Evolutionary conservation across 2,888 invertebrate species (phyloP), one percentile per base, ranked within the genome.

Genomic region (Flexamia atlantica): DNA sequence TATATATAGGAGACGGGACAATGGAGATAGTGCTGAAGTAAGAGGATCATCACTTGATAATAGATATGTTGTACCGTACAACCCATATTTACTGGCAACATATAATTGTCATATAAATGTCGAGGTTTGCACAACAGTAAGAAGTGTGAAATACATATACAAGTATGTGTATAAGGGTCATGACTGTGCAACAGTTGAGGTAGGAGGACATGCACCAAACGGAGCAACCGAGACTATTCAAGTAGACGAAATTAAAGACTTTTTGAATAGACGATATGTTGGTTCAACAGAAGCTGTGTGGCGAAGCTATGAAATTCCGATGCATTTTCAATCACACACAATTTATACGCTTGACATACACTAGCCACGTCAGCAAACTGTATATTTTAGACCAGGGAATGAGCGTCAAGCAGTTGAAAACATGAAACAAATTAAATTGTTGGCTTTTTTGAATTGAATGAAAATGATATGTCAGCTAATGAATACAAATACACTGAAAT

Each of bases 91-190:
- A 32, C 72, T 72, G 10, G 40, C 40, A 10, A 72, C 36, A 25
- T 72, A 17, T 36, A 72, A 36, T 14, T 36, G 72, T 40, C 72
- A 72, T 23, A 72, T 72, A 36, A 72, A 72, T 36, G 72, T 72
- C 25, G 40, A 72, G 40, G 40, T 36, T 36, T 72, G 72, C 25
- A 72, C 72, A 0, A 72, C 72, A 12, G 32, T 72, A 23, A 36
- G 28, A 23, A 53, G 20, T 23, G n/a, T 46, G 4, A 53, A 53
- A 53, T 53, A 53, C 23, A 53, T 53, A 7, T 53, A 23, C 53
- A 53, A 53, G 14, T 53, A 53, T 20, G 53, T 53, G 5, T 23
- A 53, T 14, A 53, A 53, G 14, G 53, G 20, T 7, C 23, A 23
- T 20, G 53, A 53, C 23, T 23, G 20, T 2, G 53, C 53, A 23